phyloP scores from a whole-genome alignment of 2,888 invertebrate genomes.

The Isoperla grammatica region DNA sequence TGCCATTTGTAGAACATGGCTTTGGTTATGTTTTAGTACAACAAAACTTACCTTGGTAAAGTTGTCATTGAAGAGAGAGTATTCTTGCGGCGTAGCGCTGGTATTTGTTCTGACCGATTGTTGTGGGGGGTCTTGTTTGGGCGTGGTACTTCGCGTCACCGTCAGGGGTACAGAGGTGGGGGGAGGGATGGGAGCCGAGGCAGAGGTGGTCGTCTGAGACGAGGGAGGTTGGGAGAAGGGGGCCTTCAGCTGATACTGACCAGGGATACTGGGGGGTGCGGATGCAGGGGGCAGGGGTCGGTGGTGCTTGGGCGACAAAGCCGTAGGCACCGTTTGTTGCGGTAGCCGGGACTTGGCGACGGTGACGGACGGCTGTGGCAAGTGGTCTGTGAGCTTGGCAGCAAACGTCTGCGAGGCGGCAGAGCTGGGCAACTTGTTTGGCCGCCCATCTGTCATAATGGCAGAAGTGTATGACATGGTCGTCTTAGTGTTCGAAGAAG shows the following conservation, averaged over 20 bases:
- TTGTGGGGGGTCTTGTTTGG: conserved; percentile 29
- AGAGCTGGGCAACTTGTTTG: conserved; percentile 44
- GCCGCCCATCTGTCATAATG: conserved; percentile 50
- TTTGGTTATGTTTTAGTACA: no score
- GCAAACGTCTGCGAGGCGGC: conserved; percentile 66
- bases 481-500: conserved; percentile 49
- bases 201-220: background rate
- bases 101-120: conserved; percentile 20
- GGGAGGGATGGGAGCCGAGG: conserved; percentile 38
- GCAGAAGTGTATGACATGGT: conserved; percentile 54
- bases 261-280: conserved; percentile 39
- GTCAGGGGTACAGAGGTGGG: conserved; percentile 17
- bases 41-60: conserved; percentile 50
- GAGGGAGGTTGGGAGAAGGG: conserved; percentile 24
- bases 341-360: conserved; percentile 16
- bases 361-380: conserved; percentile 22
- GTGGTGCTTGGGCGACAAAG: conserved; percentile 43
- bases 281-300: conserved; percentile 42
- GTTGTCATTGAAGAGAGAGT: conserved; percentile 80
- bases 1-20: no score
- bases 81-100: conserved; percentile 58
- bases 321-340: conserved; percentile 30
- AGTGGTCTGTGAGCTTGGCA: conserved; percentile 59
- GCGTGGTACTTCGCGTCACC: conserved; percentile 34
- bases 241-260: conserved; percentile 31